Percentiles rank a stretch among this genome's conserved stretches.
These are phyloP conservation scores for Seriola rivoliana DNA, from an alignment of 2,113 vertebrate genomes.

Conservation along the genomic window DNA sequence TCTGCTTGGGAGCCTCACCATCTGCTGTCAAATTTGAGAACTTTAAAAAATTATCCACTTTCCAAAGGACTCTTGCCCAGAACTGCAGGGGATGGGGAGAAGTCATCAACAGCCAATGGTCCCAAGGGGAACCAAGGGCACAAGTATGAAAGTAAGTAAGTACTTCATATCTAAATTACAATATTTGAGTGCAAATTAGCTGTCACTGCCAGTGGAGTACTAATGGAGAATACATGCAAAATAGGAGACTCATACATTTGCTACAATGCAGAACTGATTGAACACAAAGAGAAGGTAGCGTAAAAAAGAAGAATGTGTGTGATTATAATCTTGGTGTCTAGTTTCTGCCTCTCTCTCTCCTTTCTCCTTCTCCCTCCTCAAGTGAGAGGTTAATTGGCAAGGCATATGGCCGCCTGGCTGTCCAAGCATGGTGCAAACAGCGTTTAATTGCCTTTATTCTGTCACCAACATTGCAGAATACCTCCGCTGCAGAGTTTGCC, in stretches of 20 bases:
- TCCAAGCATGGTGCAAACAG: slow-evolving; percentile 60
- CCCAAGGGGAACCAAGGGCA: slow-evolving; percentile 34
- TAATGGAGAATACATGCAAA: slow-evolving; percentile 55
- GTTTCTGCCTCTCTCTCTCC: slow-evolving; percentile 27
- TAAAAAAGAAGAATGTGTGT: slow-evolving; percentile 46
- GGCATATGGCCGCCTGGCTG: slow-evolving; percentile 49
- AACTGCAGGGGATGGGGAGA: slow-evolving; percentile 18
- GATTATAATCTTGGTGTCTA: slow-evolving; percentile 50
- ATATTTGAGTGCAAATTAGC: slow-evolving; percentile 71
- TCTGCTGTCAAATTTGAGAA: not conserved
- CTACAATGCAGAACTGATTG: slow-evolving; percentile 60
- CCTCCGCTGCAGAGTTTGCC: slow-evolving; percentile 55
- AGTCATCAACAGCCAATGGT: slow-evolving; percentile 30
- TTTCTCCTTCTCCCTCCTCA: slow-evolving; percentile 28
- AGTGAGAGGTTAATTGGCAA: slow-evolving; percentile 69
- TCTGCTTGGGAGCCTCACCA: not conserved
- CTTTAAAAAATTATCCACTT: not conserved
- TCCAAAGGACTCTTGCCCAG: slow-evolving; percentile 23
- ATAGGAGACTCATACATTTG: slow-evolving; percentile 32
- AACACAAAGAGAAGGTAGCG: slow-evolving; percentile 48
- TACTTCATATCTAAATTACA: slow-evolving; percentile 59
- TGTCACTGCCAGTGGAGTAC: slow-evolving; percentile 51
- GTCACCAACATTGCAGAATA: slow-evolving; percentile 65
- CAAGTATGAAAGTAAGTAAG: slow-evolving; percentile 44
- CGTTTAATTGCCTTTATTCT: slow-evolving; percentile 72